A percentile compares a stretch with the other conserved stretches of the same genome.
These are phyloP conservation scores for human (Homo sapiens) DNA, from an alignment of 2,113 vertebrate genomes.

Conservation along the genomic window GRCh38 chr3:186419501-186420000, in stretches of 20 bases:
- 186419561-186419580: accelerated
- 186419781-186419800: not conserved
- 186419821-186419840: not conserved
- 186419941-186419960: not conserved
- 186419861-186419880: not conserved
- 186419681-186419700: not conserved
- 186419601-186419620: not conserved
- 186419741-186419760: not conserved
- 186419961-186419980: not conserved
- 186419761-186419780: not conserved
- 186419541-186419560: no score
- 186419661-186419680: not conserved
- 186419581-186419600: no score
- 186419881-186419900: not conserved
- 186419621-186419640: not conserved
- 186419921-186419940: not conserved
- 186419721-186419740: not conserved
- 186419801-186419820: not conserved
- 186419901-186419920: not conserved
- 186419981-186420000: not conserved
- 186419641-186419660: not conserved
- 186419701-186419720: not conserved
- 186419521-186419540: no score
- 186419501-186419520: no score
- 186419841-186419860: not conserved